Evolutionary conservation across 2,888 invertebrate species (phyloP), one percentile per base, ranked within the genome.

Genomic region (Apeira syringaria): DNA sequence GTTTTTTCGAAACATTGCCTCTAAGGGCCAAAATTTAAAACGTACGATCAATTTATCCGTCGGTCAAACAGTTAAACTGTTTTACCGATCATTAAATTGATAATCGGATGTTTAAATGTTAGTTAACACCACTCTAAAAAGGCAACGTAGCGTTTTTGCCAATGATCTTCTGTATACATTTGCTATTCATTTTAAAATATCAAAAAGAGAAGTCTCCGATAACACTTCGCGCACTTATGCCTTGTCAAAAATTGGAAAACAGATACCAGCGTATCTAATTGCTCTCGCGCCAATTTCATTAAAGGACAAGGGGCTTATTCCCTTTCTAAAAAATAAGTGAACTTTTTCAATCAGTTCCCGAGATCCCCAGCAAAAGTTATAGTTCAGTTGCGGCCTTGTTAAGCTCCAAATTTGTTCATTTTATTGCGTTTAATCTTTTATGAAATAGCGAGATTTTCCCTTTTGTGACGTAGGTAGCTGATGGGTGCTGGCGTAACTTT

Each of bases 271-370:
- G 39, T 50, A 47, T 51, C n/a, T n/a, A n/a, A 3, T 56, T 47
- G 47, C 51, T 50, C 38, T 36, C 42, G 32, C 27, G 29, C 43
- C 41, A 31, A 46, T 53, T 56, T 47, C 47, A 51, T 53, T 55
- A 55, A 40, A 50, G 40, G 37, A 29, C 34, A 25, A 39, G 25
- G 28, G 44, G 33, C 28, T 31, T 47, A 43, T 38, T 31, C 27
- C 25, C 28, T 5, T 33, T 30, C 15, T 27, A 40, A 39, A 33
- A 30, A 38, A 27, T 29, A 42, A 55, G 38, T 26, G 38, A 47
- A 51, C 50, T 53, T 55, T 58, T 56, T 53, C 52, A 50, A 52
- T 54, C 50, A 53, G 39, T 31, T 46, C 26, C 10, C 18, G 42
- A 26, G 31, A 48, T 49, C 24, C 32, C 26, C 7, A 27, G 10